phyloP scores from a whole-genome alignment of 1,140 invertebrate genomes.

The Dreissena polymorpha region DNA sequence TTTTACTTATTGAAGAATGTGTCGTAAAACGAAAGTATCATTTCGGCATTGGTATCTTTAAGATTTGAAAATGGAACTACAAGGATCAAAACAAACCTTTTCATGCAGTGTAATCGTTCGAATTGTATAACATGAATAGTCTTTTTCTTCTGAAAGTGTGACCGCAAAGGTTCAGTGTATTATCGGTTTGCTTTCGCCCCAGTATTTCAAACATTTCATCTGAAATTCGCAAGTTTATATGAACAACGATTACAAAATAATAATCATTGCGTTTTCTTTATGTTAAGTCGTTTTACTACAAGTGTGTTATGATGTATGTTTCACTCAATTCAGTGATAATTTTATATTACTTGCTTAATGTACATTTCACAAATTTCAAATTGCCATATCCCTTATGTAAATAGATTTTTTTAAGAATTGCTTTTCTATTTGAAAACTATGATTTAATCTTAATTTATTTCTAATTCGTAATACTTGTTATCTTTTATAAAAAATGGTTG shows the following conservation, averaged over 20 bases:
- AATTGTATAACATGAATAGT: conserved; percentile 22
- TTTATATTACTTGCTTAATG: too few relatives aligned
- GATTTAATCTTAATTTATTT: too few relatives aligned
- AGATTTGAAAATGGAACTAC: not conserved
- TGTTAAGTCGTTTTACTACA: not conserved
- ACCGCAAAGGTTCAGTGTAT: conserved; percentile 71
- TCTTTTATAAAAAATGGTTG: too few relatives aligned
- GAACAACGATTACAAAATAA: not conserved
- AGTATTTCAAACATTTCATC: conserved; percentile 98
- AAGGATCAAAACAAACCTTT: not conserved
- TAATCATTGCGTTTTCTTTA: not conserved
- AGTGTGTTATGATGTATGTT: not conserved
- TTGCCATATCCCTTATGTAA: too few relatives aligned
- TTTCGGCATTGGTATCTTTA: too few relatives aligned
- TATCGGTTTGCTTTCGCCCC: conserved; percentile 84
- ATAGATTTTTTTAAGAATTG: too few relatives aligned
- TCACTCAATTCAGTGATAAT: too few relatives aligned
- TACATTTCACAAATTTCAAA: too few relatives aligned
- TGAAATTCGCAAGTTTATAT: conserved; percentile 79
- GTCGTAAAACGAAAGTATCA: too few relatives aligned
- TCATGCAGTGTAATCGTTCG: conserved; percentile 3
- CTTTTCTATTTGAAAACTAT: too few relatives aligned
- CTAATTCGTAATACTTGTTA: too few relatives aligned
- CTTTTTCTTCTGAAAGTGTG: conserved; percentile 41
- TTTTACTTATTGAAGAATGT: too few relatives aligned